Evolutionary conservation across 2,113 vertebrate genomes (phyloP).

Genomic region (Coreoperca whiteheadi): DNA sequence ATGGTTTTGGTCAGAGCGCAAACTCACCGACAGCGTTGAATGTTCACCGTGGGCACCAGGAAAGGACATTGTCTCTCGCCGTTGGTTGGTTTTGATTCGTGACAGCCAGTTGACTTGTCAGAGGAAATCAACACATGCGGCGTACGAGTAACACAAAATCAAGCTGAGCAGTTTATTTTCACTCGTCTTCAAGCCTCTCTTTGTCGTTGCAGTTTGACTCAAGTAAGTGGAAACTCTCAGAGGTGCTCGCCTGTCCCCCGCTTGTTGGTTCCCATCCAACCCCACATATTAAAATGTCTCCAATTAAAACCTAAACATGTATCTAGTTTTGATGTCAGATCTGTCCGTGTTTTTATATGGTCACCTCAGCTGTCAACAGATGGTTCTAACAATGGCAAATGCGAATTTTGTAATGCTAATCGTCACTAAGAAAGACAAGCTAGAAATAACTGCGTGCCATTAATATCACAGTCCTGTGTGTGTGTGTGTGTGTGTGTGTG

Average conservation of each 20-base stretch:
- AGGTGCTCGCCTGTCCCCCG: not conserved
- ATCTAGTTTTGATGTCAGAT: constrained; percentile 20
- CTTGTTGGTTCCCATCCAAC: constrained; percentile 14
- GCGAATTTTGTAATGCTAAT: constrained; percentile 11
- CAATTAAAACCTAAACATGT: constrained; percentile 21
- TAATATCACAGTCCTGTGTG: not conserved
- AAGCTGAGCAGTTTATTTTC: not conserved
- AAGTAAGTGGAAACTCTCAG: constrained; percentile 39
- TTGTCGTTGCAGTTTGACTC: constrained; percentile 21
- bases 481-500: not conserved
- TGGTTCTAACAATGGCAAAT: constrained; percentile 29
- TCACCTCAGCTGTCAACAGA: constrained; percentile 16
- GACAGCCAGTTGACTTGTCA: not conserved
- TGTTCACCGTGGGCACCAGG: constrained; percentile 92
- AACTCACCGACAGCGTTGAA: constrained; percentile 99
- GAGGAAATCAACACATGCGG: not conserved
- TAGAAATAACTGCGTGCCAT: not conserved
- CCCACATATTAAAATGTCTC: constrained; percentile 30
- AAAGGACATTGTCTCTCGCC: not conserved
- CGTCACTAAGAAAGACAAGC: not conserved
- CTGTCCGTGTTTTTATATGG: constrained; percentile 6
- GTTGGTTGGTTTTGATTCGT: not conserved
- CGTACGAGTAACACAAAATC: not conserved
- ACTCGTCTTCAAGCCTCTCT: not conserved
- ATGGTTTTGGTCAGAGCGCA: constrained; percentile 94